Base-by-base conservation (phyloP, 2,888 invertebrate species). In the Hydroisotoma schaefferi region DNA sequence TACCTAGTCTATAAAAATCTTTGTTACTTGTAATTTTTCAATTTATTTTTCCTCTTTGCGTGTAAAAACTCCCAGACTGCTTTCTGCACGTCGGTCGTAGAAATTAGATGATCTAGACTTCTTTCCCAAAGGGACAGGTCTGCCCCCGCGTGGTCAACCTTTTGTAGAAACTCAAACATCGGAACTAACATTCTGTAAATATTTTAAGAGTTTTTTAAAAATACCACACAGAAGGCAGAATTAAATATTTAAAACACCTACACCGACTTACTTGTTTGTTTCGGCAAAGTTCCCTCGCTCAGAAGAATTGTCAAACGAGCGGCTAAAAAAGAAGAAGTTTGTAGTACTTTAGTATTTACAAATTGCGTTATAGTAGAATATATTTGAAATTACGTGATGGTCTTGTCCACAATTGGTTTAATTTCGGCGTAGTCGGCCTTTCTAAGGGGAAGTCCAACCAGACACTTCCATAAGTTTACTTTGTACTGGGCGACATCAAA, bases 51-150 rank as follows among this genome's bases (percentile, higher is more conserved):
- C 27, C 67, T 12, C 44, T 65, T 67, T 0, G 67, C 59, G 46
- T 55, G 60, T n/a, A 67, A 48, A 40, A 67, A 67, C 20, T 64
- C 64, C 67, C 67, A 67, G 12, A 59, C 60, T 20, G 67, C 56
- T 27, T 64, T 67, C 18, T 64, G 67, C 29, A 65, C 60, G 6
- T 64, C 64, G 10, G 48, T 59, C 20, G 40, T 15, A 26, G 61
- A 59, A 26, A 59, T 64, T 2, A 67, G 44, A 33, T 53, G 61
- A 25, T 61, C 59, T 2, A 67, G 38, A 25, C 62, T 47, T 18
- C 43, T 52, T 57, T 67, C 62, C 67, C 67, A 67, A 8, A 67
- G 38, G 25, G 49, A 44, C 27, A 59, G 64, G 27, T 65, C 64
- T 1, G 60, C 56, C 51, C 59, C 62, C 0, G 64, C 67, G 40